phyloP scores from a whole-genome alignment of 2,888 invertebrate genomes.

The Zootermopsis nevadensis region DNA sequence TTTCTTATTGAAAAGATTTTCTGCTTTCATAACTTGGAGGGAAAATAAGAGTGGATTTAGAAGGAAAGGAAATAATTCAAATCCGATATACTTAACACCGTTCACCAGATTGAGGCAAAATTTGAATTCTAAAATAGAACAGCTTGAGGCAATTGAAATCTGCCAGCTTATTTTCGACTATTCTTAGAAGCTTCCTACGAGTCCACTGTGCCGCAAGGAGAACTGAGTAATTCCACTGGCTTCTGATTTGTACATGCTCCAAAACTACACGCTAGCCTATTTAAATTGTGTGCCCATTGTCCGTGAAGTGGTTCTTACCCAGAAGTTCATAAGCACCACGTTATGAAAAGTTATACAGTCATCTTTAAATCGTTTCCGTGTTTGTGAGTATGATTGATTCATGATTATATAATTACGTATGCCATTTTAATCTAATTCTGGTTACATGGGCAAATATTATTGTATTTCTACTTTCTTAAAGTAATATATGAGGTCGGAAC shows the following conservation, averaged over 20 bases:
- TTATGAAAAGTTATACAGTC: too few relatives aligned
- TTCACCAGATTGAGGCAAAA: not conserved
- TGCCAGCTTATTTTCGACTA: not conserved
- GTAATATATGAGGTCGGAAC: too few relatives aligned
- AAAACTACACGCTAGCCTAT: too few relatives aligned
- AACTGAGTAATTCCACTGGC: not conserved
- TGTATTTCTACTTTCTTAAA: too few relatives aligned
- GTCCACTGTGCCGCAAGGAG: not conserved
- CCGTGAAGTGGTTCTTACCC: too few relatives aligned
- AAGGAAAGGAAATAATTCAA: not conserved
- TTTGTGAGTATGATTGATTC: too few relatives aligned
- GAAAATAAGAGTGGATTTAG: slow-evolving; percentile 12
- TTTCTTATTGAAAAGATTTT: slow-evolving; percentile 28
- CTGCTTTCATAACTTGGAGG: not conserved
- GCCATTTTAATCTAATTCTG: too few relatives aligned
- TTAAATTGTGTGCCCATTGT: too few relatives aligned
- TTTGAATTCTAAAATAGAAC: slow-evolving; percentile 24
- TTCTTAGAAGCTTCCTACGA: not conserved
- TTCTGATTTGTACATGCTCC: not conserved
- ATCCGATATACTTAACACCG: slow-evolving; percentile 14
- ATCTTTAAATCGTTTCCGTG: too few relatives aligned
- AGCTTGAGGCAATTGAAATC: not conserved
- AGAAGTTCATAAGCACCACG: too few relatives aligned
- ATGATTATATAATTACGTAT: too few relatives aligned
- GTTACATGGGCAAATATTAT: too few relatives aligned